Base-by-base conservation (phyloP, 2,113 vertebrate genomes). In the Eudyptes chrysolophus region DNA sequence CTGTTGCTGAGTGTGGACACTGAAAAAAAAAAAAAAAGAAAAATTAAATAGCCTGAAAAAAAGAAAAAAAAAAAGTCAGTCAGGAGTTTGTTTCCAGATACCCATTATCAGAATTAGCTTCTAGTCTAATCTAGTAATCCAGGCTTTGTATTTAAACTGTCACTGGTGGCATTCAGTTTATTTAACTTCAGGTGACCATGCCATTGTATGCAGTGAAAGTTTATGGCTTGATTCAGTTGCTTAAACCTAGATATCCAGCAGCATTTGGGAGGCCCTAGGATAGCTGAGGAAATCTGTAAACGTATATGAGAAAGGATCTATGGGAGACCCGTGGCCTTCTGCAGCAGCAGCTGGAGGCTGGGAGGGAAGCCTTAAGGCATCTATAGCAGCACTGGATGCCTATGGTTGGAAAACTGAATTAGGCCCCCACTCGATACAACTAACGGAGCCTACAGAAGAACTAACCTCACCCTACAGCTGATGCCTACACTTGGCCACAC, bases 341-440 rank as follows among this genome's bases (percentile, higher is more conserved):
- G 61, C 79, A 92, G 54, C 34, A 52, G 75, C 25, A 87, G 42
- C 49, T 68, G 70, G 77, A 87, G n/a, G 11, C 42, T 55, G 58
- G 42, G 36, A 90, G 42, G 36, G 62, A 89, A 89, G 40, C 10
- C 26, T 51, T 42, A 42, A 34, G 54, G 42, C 25, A 30, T 27
- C 38, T 62, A 54, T 71, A 84, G 3, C 40, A 55, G 60, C 46
- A 54, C 6, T 4, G 42, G 40, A 25, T 71, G 48, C 54, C 68
- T 14, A 0, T 19, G 38, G 48, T 7, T 83, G 48, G 48, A 81
- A 93, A 89, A 38, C 19, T 7, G 36, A 83, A 30, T 52, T 3
- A 64, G 18, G 57, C 1, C 17, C 19, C 2, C 49, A 1, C 38
- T 32, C 2, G 6, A 21, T 17, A 17, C 15, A 64, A 30, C 0